phyloP scores from a whole-genome alignment of 2,797 vertebrate genomes.

The Morelia viridis region DNA sequence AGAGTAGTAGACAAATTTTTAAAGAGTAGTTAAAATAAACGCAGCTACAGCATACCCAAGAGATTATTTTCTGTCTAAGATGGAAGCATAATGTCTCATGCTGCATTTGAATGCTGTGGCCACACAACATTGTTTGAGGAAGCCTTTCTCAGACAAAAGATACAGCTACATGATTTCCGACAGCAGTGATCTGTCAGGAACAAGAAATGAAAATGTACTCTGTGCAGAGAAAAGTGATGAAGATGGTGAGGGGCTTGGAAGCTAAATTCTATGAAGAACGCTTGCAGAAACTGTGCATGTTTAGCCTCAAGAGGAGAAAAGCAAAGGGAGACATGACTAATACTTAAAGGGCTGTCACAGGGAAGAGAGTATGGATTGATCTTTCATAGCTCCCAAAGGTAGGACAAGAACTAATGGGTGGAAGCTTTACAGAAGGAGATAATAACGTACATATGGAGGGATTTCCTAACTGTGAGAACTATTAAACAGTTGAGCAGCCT shows the following conservation, averaged over 20 bases:
- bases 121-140: background rate
- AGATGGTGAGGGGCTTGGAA: background rate
- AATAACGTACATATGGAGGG: background rate
- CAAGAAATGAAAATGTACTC: background rate
- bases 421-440: background rate
- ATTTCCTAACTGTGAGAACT: background rate
- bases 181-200: background rate
- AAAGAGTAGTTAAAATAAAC: background rate
- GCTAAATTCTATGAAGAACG: background rate
- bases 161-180: background rate
- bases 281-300: background rate
- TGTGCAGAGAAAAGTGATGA: background rate
- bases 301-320: background rate
- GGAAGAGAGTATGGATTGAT: background rate
- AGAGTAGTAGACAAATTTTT: background rate
- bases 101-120: background rate
- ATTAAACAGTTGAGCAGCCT: background rate
- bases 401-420: background rate
- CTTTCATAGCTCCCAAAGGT: background rate
- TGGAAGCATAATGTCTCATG: background rate
- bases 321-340: background rate
- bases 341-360: background rate
- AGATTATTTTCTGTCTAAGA: background rate
- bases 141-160: background rate
- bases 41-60: background rate